Base-by-base conservation (phyloP, 64 coral and sea anemone species). In the Trachythela sp. region DNA sequence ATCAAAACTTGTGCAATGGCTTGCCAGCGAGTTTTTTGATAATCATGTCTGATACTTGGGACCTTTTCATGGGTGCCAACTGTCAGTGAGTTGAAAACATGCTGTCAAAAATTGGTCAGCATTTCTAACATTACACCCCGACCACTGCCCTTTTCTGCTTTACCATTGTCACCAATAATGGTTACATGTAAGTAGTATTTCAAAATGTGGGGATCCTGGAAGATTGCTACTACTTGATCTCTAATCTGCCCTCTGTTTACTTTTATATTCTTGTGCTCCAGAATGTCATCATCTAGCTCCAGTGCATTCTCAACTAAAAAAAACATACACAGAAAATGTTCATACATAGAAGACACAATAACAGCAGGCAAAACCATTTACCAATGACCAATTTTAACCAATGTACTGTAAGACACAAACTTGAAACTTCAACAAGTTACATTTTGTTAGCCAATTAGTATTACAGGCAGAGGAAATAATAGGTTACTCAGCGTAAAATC, bases 101-200 rank as follows among this genome's bases (percentile, higher is more conserved):
- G 71, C 71, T 77, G 71, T n/a, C 71, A 77, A 38, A 77, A 77
- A 36, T 35, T 32, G 29, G 71, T 35, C 17, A 77, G 71, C 71
- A 77, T 27, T 3, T 77, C 71, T 77, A 35, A 26, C 71, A 77
- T 35, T 32, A 77, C 71, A 35, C 71, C 71, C 29, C 29, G 29
- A 77, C n/a, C 71, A 35, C 36, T 38, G 29, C 71, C 71, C 13
- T 77, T 77, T 38, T 77, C 71, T 38, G 36, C 29, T 77, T 77
- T 18, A 77, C 71, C 71, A 77, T 77, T 77, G 26, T 77, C 36
- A 35, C 71, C 71, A 36, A 77, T 35, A 36, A 77, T 59, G 6
- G 54, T 59, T 3, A 59, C 54, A 59, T 59, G 54, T 59, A 59
- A 59, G 54, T 59, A 22, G 54, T 59, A 59, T 59, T 59, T 59